Conservation (phyloP, 2,888 invertebrate species). For the Melangyna quadrimaculata region DNA sequence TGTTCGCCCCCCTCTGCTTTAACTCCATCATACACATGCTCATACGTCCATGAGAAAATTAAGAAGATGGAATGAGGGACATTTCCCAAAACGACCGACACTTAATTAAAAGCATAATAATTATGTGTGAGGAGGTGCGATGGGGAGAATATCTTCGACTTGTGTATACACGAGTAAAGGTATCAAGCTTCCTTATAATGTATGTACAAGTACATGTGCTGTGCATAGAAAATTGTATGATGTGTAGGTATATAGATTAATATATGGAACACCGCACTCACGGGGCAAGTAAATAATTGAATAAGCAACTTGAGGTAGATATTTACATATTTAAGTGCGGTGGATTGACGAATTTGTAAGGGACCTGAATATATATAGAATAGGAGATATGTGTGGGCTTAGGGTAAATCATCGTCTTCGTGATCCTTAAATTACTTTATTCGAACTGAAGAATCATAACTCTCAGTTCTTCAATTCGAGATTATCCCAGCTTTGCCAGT, state of each 20-base stretch:
- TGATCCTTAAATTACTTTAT: background rate
- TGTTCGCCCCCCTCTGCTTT: conserved; percentile 13
- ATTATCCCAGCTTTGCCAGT: too few species aligned
- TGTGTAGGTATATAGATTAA: background rate
- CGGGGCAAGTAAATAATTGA: conserved; percentile 10
- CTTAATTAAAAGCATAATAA: conserved; percentile 67
- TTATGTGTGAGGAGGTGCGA: background rate
- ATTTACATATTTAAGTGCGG: background rate
- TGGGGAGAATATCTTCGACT: background rate
- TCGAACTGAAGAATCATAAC: too few species aligned
- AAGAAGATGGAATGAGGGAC: background rate
- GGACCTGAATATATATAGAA: background rate
- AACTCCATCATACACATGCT: background rate
- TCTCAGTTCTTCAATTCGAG: too few species aligned
- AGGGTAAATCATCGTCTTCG: background rate
- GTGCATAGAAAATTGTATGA: background rate
- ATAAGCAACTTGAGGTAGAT: background rate
- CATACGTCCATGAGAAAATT: background rate
- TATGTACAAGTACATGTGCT: too few species aligned
- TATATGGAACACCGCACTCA: background rate
- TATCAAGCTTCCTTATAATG: background rate
- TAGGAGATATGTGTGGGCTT: background rate
- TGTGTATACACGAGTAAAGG: too few species aligned
- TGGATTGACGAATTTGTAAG: background rate
- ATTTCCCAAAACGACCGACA: conserved; percentile 52